phyloP scores from a whole-genome alignment of 1,140 invertebrate genomes.

The Drosophila ogumai region DNA sequence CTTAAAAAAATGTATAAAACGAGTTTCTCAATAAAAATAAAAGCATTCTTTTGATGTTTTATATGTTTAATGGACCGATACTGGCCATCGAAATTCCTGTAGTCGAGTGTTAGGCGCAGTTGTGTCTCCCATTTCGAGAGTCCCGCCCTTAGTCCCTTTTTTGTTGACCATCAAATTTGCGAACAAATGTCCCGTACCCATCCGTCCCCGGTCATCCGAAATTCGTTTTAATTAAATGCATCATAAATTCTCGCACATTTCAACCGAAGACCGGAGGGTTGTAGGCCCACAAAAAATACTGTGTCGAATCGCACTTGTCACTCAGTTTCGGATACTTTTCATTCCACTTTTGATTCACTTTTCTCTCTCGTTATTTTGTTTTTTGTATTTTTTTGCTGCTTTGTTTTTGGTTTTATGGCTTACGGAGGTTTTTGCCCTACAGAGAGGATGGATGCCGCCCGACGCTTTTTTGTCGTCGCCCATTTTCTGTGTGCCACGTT shows the following conservation, averaged over 20 bases:
- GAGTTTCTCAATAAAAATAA: neutral
- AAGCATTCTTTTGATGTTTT: neutral
- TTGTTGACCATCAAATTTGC: constrained; percentile 42
- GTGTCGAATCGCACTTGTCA: constrained; percentile 48
- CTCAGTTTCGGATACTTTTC: constrained; percentile 43
- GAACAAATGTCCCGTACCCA: constrained; percentile 17
- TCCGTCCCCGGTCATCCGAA: constrained; percentile 8
- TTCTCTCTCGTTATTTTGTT: constrained; percentile 42
- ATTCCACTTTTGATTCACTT: constrained; percentile 45
- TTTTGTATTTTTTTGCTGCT: constrained; percentile 1
- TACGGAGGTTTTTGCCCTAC: constrained; percentile 46
- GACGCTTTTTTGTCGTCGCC: constrained; percentile 40
- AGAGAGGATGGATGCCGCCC: constrained; percentile 13
- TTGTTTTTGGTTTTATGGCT: constrained; percentile 18
- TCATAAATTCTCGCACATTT: constrained; percentile 61
- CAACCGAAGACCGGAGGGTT: constrained; percentile 7
- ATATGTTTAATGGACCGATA: neutral
- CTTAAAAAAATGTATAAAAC: neutral
- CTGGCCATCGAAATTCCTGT: neutral
- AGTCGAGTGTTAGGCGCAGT: constrained; percentile 41
- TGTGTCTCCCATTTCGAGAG: neutral
- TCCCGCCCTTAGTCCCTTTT: constrained; percentile 32
- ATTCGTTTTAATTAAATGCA: constrained; percentile 61
- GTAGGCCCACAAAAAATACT: constrained; percentile 21
- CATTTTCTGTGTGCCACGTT: constrained; percentile 35